These are phyloP conservation scores for Notolabrus celidotus DNA, from an alignment of 2,797 vertebrate species.

Conservation along the genomic window DNA sequence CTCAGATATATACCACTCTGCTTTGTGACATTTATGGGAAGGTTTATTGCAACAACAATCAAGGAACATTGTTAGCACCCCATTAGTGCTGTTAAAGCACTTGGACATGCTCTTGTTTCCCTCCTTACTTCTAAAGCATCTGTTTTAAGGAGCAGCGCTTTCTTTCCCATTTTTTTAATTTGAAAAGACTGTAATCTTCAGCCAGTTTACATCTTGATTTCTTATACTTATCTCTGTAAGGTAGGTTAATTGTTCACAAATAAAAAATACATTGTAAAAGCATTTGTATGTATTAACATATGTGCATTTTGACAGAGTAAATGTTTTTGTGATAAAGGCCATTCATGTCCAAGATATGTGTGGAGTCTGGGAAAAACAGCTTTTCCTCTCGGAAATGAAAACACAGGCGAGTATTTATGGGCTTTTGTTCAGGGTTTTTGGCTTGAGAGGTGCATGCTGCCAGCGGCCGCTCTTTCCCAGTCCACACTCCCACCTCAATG, in stretches of 20 bases:
- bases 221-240: neutral
- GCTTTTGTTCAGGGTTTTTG: constrained; percentile 58
- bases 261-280: too few species aligned
- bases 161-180: constrained; percentile 23
- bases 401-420: constrained; percentile 68
- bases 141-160: constrained; percentile 23
- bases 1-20: constrained; percentile 58
- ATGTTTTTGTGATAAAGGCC: constrained; percentile 50
- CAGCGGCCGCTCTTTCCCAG: constrained; percentile 27
- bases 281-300: neutral
- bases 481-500: constrained; percentile 46
- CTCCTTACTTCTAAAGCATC: constrained; percentile 19
- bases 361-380: constrained; percentile 58
- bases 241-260: constrained; percentile 8
- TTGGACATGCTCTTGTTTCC: constrained; percentile 53
- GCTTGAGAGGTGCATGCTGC: constrained; percentile 28
- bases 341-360: constrained; percentile 53
- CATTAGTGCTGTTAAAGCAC: constrained; percentile 74
- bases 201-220: constrained; percentile 17
- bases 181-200: constrained; percentile 11
- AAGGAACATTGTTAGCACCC: constrained; percentile 78
- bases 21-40: constrained; percentile 78
- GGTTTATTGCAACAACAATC: constrained; percentile 79
- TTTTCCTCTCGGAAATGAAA: constrained; percentile 75
- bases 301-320: constrained; percentile 6